Evolutionary conservation across 23 tunicate genomes (phyloP).

Genomic region (Botrylloides violaceus): DNA sequence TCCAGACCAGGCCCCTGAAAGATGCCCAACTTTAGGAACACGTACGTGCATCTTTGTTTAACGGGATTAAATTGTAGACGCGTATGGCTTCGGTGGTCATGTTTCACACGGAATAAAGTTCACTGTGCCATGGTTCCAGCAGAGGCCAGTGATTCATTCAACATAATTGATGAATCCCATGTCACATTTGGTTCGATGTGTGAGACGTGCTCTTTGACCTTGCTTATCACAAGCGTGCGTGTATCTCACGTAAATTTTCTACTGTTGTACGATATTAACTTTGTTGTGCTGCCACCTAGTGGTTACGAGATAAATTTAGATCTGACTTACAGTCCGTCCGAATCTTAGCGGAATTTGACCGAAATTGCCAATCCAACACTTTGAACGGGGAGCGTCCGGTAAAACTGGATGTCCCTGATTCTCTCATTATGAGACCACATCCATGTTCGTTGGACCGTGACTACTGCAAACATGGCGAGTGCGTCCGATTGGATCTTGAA

Average conservation of each 20-base stretch:
- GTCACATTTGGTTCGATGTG: no score
- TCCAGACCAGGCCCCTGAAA: constrained; percentile 55
- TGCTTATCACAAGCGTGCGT: no score
- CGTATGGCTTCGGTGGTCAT: not conserved
- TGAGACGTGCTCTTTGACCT: no score
- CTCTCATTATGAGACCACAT: not conserved
- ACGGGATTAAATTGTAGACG: no score
- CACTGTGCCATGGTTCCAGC: no score
- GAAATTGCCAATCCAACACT: constrained; percentile 29
- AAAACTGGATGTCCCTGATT: not conserved
- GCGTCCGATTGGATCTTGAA: not conserved
- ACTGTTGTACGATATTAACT: no score
- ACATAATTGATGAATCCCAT: no score
- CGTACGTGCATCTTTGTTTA: constrained; percentile 70
- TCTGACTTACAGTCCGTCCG: not conserved
- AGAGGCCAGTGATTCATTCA: no score
- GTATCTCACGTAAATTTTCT: no score
- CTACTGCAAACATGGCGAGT: constrained; percentile 3
- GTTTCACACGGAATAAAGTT: no score
- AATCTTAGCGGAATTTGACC: constrained; percentile 57
- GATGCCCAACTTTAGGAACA: constrained; percentile 83
- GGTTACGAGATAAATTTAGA: no score
- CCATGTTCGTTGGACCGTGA: constrained; percentile 18
- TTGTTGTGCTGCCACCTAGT: no score
- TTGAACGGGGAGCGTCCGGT: not conserved